phyloP scores from a whole-genome alignment of 2,888 invertebrate genomes.

The Fragum whitleyi region DNA sequence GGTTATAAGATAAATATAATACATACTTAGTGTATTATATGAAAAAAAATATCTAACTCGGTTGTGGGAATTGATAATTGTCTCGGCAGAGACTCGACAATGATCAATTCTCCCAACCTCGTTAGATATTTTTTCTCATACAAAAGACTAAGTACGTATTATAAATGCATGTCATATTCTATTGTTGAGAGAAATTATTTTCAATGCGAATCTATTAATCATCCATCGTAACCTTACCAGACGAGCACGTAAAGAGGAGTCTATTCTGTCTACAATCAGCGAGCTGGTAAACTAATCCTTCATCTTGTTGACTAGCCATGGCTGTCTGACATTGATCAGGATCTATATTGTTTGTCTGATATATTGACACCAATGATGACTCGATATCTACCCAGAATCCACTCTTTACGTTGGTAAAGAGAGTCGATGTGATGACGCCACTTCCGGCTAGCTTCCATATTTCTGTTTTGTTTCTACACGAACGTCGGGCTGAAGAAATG shows the following conservation, averaged over 20 bases:
- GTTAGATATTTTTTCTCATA: no score
- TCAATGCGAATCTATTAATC: no score
- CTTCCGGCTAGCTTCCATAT: conserved; percentile 8
- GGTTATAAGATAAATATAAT: no score
- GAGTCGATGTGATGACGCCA: background rate
- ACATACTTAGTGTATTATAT: no score
- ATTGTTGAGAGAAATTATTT: no score
- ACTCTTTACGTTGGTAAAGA: background rate
- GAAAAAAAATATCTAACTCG: no score
- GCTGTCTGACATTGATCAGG: background rate
- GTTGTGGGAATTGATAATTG: no score
- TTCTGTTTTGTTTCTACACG: conserved; percentile 1
- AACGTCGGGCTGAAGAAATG: background rate
- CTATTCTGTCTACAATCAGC: background rate
- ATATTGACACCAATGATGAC: background rate
- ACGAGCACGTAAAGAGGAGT: background rate
- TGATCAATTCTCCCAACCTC: no score
- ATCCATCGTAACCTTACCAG: background rate
- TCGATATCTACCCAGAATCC: conserved; percentile 6
- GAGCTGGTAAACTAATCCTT: background rate
- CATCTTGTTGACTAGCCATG: background rate
- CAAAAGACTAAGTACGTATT: no score
- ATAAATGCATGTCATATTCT: no score
- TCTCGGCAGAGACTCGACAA: no score
- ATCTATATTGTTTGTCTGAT: background rate